A percentile compares a stretch with the other conserved stretches of the same genome.
These are phyloP conservation scores for Ciconia nigra DNA, from an alignment of 2,797 vertebrate genomes.

Conservation along the genomic window DNA sequence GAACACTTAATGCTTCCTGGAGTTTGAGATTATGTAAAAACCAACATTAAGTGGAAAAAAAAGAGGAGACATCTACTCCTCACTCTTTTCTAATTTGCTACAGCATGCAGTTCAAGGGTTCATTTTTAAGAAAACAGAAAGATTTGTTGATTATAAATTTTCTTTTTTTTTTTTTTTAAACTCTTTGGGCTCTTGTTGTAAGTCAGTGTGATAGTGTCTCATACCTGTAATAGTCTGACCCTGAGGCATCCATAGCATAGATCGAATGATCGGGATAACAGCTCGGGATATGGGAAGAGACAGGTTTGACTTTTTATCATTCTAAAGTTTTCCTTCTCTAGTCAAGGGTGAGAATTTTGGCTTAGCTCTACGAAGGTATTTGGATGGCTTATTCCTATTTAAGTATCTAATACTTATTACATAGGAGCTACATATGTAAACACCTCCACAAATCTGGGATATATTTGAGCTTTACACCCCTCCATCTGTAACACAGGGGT, in stretches of 20 bases:
- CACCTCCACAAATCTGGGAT: not conserved
- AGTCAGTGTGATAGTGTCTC: not conserved
- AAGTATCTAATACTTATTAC: not conserved
- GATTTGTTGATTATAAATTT: not conserved
- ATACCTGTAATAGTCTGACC: not conserved
- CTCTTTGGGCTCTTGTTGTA: not conserved
- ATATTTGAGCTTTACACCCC: not conserved
- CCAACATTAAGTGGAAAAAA: not conserved
- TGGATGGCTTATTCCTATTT: not conserved
- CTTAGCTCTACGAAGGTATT: not conserved
- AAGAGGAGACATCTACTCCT: not conserved
- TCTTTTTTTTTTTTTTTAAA: not conserved
- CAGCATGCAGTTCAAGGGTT: not conserved
- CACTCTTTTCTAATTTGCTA: not conserved
- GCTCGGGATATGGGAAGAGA: not conserved
- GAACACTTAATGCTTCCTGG: not conserved
- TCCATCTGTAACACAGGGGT: not conserved
- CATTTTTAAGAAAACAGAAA: not conserved
- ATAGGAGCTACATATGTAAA: not conserved
- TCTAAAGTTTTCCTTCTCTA: not conserved
- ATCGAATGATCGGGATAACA: not conserved
- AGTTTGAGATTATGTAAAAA: not conserved
- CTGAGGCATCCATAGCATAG: not conserved
- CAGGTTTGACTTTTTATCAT: not conserved
- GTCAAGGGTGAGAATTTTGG: not conserved